Conservation (phyloP, 1,140 invertebrate species). For the Neoseiulus cucumeris region DNA sequence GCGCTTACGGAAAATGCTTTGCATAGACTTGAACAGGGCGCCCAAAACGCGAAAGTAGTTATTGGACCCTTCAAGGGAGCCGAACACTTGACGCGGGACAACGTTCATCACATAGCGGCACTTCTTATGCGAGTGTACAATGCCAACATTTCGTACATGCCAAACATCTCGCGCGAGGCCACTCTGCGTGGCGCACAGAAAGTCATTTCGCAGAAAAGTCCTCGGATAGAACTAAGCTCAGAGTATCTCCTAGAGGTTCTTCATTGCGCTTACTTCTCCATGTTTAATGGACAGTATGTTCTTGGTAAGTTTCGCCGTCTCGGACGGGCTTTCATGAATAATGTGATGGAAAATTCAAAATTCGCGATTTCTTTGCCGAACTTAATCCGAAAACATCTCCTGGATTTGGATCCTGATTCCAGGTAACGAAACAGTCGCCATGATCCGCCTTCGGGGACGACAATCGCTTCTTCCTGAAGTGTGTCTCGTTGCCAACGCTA, state of each 20-base stretch:
- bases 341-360: no score
- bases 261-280: slow-evolving; percentile 5
- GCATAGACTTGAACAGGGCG: neutral
- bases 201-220: neutral
- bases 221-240: slow-evolving; percentile 4
- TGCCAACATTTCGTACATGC: slow-evolving; percentile 9
- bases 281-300: slow-evolving; percentile 10
- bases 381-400: no score
- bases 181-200: slow-evolving; percentile 7
- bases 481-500: slow-evolving; percentile 1
- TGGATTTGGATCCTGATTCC: neutral
- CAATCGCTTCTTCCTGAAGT: neutral
- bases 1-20: slow-evolving; percentile 1
- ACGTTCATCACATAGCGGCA: neutral
- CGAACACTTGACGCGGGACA: neutral
- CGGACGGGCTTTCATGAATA: no score
- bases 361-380: no score
- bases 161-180: neutral
- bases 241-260: neutral
- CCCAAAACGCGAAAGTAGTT: neutral
- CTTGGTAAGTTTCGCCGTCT: neutral
- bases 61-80: slow-evolving; percentile 5
- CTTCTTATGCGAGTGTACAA: neutral
- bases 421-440: slow-evolving; percentile 1
- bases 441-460: neutral